A percentile compares a stretch with the other conserved stretches of the same genome.
phyloP scores from a whole-genome alignment of 64 coral and sea anemone species.

The Catalaphyllia jardinei region DNA sequence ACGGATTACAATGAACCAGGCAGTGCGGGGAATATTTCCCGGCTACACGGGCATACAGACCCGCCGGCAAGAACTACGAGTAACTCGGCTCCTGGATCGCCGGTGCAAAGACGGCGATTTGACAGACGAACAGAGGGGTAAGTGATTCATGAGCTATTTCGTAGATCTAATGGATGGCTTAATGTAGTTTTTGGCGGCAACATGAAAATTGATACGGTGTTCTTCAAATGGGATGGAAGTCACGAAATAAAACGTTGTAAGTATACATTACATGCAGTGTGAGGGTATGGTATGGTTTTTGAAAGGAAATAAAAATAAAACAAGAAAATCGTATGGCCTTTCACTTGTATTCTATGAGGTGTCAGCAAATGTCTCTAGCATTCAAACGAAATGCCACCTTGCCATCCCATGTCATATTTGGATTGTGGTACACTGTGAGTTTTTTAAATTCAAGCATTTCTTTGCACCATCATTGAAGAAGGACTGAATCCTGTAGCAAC shows the following conservation, averaged over 20 bases:
- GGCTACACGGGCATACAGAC: constrained; percentile 69
- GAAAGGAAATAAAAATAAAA: too few relatives aligned
- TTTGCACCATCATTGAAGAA: too few relatives aligned
- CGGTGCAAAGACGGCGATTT: constrained; percentile 71
- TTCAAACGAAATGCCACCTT: too few relatives aligned
- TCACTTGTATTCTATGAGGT: too few relatives aligned
- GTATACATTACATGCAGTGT: constrained; percentile 1
- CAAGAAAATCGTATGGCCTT: too few relatives aligned
- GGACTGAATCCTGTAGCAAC: background rate
- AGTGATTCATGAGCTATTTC: constrained; percentile 48
- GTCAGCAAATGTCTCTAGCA: too few relatives aligned
- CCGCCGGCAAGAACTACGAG: constrained; percentile 36
- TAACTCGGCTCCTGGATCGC: constrained; percentile 53
- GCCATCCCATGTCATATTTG: too few relatives aligned
- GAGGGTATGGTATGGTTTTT: background rate
- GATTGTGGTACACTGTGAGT: too few relatives aligned
- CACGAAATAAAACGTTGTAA: background rate
- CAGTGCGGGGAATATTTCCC: constrained; percentile 51
- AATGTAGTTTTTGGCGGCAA: background rate
- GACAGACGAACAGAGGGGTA: constrained; percentile 89
- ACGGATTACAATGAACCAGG: constrained; percentile 98
- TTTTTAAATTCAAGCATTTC: background rate
- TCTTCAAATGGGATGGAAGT: background rate
- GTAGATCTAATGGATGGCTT: background rate
- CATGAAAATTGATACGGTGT: background rate